Conservation (phyloP, 2,797 vertebrate species). For the Enteromius argenteus region DNA sequence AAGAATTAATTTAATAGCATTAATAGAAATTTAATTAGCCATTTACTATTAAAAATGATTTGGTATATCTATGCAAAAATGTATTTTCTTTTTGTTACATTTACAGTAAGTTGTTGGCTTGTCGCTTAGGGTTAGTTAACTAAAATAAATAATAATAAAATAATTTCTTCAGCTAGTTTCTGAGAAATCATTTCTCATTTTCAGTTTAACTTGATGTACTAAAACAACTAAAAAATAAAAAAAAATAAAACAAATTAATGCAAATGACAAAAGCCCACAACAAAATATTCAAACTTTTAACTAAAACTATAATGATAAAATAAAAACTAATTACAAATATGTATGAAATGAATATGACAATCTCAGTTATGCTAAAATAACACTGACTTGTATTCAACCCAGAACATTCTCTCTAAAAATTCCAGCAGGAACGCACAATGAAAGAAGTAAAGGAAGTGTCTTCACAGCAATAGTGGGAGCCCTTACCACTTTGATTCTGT, state of each 20-base stretch:
- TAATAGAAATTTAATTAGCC: neutral
- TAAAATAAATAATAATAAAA: neutral
- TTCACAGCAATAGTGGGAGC: neutral
- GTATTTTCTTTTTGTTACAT: neutral
- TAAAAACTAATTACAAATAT: neutral
- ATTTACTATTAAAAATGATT: neutral
- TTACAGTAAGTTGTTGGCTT: neutral
- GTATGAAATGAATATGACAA: neutral
- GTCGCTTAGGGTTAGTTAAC: neutral
- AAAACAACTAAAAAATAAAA: neutral
- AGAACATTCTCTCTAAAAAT: conserved; percentile 5
- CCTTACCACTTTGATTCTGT: conserved; percentile 28
- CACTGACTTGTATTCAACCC: neutral
- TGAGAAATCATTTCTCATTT: neutral
- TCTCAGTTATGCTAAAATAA: neutral
- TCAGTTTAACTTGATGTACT: neutral
- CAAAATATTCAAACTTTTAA: neutral
- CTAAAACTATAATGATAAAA: neutral
- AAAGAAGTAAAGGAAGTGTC: neutral
- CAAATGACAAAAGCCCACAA: neutral
- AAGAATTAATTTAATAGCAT: neutral
- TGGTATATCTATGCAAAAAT: neutral
- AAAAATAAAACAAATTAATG: neutral
- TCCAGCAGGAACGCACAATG: neutral
- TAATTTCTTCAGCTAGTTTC: neutral